Evolutionary conservation across 2,888 invertebrate genomes (phyloP).

Genomic region (Heliconius cydno): DNA sequence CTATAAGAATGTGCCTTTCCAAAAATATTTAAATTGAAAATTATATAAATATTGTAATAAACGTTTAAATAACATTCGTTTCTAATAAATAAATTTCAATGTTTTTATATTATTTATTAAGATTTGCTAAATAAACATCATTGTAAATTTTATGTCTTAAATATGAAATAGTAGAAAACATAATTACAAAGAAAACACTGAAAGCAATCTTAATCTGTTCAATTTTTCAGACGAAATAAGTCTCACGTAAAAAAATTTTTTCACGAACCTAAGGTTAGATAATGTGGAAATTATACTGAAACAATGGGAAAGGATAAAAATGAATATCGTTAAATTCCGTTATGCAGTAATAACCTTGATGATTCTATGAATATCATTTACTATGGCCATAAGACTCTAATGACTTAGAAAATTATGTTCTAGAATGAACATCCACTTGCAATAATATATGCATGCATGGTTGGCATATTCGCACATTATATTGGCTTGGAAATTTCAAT

Average conservation of each 20-base stretch:
- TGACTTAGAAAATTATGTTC: background rate
- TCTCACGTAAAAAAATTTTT: constrained; percentile 57
- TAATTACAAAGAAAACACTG: background rate
- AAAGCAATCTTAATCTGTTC: background rate
- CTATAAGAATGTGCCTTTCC: constrained; percentile 55
- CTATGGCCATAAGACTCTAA: background rate
- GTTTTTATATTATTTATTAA: too few relatives aligned
- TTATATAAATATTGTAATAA: constrained; percentile 45
- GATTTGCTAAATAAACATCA: too few relatives aligned
- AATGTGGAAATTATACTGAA: constrained; percentile 74
- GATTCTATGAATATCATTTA: constrained; percentile 28
- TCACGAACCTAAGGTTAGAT: constrained; percentile 62
- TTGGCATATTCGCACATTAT: background rate
- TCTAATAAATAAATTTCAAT: background rate
- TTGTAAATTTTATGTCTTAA: background rate
- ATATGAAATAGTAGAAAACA: background rate
- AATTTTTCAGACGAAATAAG: background rate
- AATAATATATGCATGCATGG: background rate
- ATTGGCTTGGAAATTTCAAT: background rate
- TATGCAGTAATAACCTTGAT: constrained; percentile 61
- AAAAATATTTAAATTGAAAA: constrained; percentile 50
- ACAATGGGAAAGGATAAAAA: constrained; percentile 74
- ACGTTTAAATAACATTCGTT: background rate
- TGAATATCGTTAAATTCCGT: constrained; percentile 62
- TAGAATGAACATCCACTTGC: background rate